Evolutionary conservation across 2,888 invertebrate genomes (phyloP).

Genomic region (Drosophila pseudotalamancana): DNA sequence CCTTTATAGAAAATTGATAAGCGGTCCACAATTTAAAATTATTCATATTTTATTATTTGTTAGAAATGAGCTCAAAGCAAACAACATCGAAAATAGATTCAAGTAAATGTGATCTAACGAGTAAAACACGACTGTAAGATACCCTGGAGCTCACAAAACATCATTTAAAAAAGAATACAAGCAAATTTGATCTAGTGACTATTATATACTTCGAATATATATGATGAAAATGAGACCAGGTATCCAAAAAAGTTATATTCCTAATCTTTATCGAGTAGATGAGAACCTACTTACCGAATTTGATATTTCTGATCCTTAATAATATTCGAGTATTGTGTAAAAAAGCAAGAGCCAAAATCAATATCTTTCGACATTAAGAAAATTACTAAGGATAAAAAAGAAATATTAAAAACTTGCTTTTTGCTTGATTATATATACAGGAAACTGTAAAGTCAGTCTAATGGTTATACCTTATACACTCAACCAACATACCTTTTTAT

Average conservation of each 20-base stretch:
- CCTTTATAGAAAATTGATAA: slow-evolving; percentile 69
- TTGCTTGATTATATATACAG: no score
- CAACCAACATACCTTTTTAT: neutral
- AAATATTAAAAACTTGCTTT: no score
- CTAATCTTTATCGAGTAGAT: neutral
- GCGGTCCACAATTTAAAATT: slow-evolving; percentile 41
- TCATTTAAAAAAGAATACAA: no score
- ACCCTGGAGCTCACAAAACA: no score
- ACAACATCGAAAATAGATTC: slow-evolving; percentile 33
- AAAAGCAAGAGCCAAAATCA: neutral
- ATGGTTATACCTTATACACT: no score
- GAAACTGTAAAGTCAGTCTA: no score
- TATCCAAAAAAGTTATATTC: no score
- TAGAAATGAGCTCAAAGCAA: slow-evolving; percentile 49
- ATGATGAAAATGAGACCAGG: no score
- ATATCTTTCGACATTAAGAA: neutral
- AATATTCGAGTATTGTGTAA: neutral
- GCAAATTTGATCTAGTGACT: no score
- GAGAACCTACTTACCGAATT: neutral
- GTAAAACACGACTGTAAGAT: neutral
- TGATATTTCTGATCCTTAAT: neutral
- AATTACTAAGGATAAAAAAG: neutral
- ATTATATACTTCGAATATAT: no score
- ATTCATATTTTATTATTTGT: slow-evolving; percentile 51
- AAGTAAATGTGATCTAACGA: neutral